Conservation (phyloP, 2,797 vertebrate genomes). For the Takifugu rubripes region DNA sequence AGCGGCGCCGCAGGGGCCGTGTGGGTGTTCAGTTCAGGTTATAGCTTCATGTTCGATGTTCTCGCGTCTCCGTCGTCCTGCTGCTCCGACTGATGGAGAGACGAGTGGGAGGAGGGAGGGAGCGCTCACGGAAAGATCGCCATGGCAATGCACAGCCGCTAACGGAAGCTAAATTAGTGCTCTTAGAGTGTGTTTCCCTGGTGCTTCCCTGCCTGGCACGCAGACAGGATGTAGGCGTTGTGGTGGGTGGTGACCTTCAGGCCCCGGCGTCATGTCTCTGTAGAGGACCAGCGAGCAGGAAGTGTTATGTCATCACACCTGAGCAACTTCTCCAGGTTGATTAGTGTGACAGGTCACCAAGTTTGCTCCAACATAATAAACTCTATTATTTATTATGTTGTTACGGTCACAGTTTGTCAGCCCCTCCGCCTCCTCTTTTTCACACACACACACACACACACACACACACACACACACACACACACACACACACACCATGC, state of each 20-base stretch:
- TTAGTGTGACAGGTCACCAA: background rate
- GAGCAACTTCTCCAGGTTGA: conserved; percentile 5
- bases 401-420: too few species aligned
- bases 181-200: conserved; percentile 29
- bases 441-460: too few species aligned
- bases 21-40: conserved; percentile 12
- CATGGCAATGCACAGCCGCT: conserved; percentile 60
- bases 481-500: conserved; percentile 5
- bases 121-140: conserved; percentile 61
- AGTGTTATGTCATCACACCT: conserved; percentile 40
- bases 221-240: conserved; percentile 46
- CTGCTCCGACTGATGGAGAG: conserved; percentile 30
- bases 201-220: conserved; percentile 31
- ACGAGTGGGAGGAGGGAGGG: conserved; percentile 26
- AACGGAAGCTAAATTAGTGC: conserved; percentile 70
- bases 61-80: conserved; percentile 20
- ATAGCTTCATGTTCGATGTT: conserved; percentile 7
- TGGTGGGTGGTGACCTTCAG: conserved; percentile 47
- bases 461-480: conserved; percentile 1
- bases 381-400: too few species aligned
- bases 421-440: background rate
- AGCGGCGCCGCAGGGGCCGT: background rate
- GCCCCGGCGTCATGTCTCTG: conserved; percentile 28
- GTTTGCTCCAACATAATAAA: background rate
- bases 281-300: conserved; percentile 34